Evolutionary conservation across 2,888 invertebrate genomes (phyloP).

Genomic region (Archips xylosteana): DNA sequence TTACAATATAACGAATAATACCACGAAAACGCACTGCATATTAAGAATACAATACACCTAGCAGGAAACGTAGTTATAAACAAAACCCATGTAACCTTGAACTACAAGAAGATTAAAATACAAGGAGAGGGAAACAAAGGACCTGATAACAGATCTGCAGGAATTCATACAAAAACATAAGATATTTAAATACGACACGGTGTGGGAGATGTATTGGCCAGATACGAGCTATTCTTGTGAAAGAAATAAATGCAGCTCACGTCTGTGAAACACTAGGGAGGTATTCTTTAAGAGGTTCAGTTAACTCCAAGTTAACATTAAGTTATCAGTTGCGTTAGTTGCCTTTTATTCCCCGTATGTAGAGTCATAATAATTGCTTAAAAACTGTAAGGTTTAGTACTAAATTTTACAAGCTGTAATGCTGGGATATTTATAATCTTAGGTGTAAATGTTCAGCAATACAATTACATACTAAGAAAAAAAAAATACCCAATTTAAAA

Average conservation of each 20-base stretch:
- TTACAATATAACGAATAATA: neutral
- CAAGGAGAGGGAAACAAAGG: slow-evolving; percentile 49
- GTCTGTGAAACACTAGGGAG: slow-evolving; percentile 61
- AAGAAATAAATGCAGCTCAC: slow-evolving; percentile 72
- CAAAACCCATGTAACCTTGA: slow-evolving; percentile 46
- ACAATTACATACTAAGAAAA: too few relatives aligned
- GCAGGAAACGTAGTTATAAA: slow-evolving; percentile 37
- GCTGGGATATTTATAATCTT: too few relatives aligned
- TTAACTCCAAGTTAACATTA: neutral
- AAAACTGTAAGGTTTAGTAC: too few relatives aligned
- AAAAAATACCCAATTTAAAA: too few relatives aligned
- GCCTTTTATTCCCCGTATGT: too few relatives aligned
- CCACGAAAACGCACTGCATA: slow-evolving; percentile 27
- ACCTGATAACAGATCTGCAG: slow-evolving; percentile 64
- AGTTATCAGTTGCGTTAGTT: too few relatives aligned
- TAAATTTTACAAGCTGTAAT: too few relatives aligned
- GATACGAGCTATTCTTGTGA: slow-evolving; percentile 68
- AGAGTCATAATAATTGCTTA: too few relatives aligned
- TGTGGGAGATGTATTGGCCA: slow-evolving; percentile 66
- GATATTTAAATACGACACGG: slow-evolving; percentile 71
- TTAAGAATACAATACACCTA: slow-evolving; percentile 6
- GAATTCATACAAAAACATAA: slow-evolving; percentile 70
- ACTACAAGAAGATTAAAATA: slow-evolving; percentile 48
- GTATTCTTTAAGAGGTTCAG: slow-evolving; percentile 27
- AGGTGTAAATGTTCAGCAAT: too few relatives aligned